These are phyloP conservation scores for Drosophila limbata DNA, from an alignment of 2,888 invertebrate species.

Conservation along the genomic window DNA sequence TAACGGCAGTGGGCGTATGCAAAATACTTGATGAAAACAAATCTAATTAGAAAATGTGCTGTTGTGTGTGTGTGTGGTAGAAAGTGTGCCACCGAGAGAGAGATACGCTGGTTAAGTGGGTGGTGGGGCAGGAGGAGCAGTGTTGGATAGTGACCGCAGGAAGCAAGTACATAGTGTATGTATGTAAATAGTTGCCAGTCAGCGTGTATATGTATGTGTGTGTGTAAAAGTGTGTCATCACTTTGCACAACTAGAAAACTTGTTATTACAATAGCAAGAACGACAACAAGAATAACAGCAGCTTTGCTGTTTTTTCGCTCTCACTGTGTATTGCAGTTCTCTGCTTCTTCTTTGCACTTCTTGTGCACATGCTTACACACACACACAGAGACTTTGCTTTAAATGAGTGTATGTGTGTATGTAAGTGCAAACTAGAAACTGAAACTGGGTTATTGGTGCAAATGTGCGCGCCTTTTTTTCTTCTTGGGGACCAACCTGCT, in stretches of 20 bases:
- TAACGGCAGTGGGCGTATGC: slow-evolving; percentile 57
- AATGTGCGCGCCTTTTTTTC: slow-evolving; percentile 59
- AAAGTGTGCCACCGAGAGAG: slow-evolving; percentile 46
- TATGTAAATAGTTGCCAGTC: slow-evolving; percentile 32
- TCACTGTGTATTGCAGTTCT: slow-evolving; percentile 40
- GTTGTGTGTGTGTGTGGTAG: slow-evolving; percentile 34
- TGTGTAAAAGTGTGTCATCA: slow-evolving; percentile 73
- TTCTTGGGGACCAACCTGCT: slow-evolving; percentile 35
- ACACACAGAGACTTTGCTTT: slow-evolving; percentile 35
- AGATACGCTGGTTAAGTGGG: slow-evolving; percentile 26
- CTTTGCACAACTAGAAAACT: slow-evolving; percentile 71
- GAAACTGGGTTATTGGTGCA: slow-evolving; percentile 80
- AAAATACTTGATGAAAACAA: slow-evolving; percentile 48
- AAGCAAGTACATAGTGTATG: slow-evolving; percentile 23
- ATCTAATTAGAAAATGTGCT: slow-evolving; percentile 71
- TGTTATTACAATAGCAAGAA: slow-evolving; percentile 65
- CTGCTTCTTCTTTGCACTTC: slow-evolving; percentile 30
- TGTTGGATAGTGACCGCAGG: slow-evolving; percentile 41
- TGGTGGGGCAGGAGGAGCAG: background rate
- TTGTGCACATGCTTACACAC: slow-evolving; percentile 45
- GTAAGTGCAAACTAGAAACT: slow-evolving; percentile 79
- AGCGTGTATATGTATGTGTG: slow-evolving; percentile 16
- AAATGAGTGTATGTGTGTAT: slow-evolving; percentile 21
- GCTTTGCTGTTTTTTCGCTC: slow-evolving; percentile 20
- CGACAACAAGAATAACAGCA: slow-evolving; percentile 28